Evolutionary conservation across 2,113 vertebrate species (phyloP).

Genomic region (Zapus hudsonius): DNA sequence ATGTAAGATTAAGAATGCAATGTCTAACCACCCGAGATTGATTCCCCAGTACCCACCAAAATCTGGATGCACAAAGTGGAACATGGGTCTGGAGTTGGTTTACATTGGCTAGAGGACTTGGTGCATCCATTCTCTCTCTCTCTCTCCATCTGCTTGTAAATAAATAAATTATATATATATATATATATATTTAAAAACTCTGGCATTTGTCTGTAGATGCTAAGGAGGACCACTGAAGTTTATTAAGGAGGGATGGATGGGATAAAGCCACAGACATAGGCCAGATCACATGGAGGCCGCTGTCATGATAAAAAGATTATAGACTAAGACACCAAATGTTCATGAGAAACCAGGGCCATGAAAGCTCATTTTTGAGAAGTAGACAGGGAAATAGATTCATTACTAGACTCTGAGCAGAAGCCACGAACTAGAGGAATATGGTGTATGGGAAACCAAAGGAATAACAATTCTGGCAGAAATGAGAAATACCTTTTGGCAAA

Average conservation of each 20-base stretch:
- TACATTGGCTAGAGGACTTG: too few relatives aligned
- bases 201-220: not conserved
- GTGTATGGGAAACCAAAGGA: not conserved
- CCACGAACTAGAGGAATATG: not conserved
- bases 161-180: too few relatives aligned
- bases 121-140: too few relatives aligned
- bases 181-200: too few relatives aligned
- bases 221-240: not conserved
- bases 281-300: not conserved
- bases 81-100: too few relatives aligned
- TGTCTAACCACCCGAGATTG: too few relatives aligned
- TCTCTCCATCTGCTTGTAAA: too few relatives aligned
- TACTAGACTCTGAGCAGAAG: conserved; percentile 12
- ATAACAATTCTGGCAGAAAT: not conserved
- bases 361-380: not conserved
- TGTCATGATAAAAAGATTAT: not conserved
- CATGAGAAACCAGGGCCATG: not conserved
- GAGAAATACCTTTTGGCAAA: not conserved
- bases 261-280: not conserved
- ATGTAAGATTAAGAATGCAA: not conserved
- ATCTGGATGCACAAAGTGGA: too few relatives aligned
- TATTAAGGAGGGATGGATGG: not conserved
- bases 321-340: not conserved
- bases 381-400: not conserved
- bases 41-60: too few relatives aligned